These are phyloP conservation scores for Esperia sulphurella DNA, from an alignment of 2,888 invertebrate genomes.

Conservation along the genomic window DNA sequence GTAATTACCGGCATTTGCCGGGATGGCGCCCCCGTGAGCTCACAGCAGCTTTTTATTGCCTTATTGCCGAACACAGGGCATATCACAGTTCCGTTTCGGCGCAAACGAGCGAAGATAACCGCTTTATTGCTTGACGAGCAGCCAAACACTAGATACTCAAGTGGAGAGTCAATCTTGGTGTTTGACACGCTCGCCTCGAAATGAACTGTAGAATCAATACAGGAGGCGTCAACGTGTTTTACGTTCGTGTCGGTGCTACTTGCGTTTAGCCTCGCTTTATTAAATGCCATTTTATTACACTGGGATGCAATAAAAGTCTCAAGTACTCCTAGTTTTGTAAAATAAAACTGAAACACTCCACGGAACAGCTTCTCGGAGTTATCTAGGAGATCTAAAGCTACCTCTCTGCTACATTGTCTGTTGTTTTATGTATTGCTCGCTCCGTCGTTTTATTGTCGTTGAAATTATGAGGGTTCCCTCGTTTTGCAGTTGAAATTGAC, in stretches of 20 bases:
- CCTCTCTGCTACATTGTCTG: conserved; percentile 46
- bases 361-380: conserved; percentile 39
- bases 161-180: conserved; percentile 41
- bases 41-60: conserved; percentile 44
- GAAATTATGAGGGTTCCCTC: conserved; percentile 41
- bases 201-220: conserved; percentile 28
- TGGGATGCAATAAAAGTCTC: conserved; percentile 46
- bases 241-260: conserved; percentile 6
- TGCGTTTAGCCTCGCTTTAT: conserved; percentile 40
- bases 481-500: conserved; percentile 41
- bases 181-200: conserved; percentile 28
- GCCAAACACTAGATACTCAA: conserved; percentile 32
- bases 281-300: conserved; percentile 52
- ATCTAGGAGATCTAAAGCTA: conserved; percentile 48
- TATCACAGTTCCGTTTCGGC: conserved; percentile 57
- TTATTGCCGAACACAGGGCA: conserved; percentile 45
- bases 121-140: conserved; percentile 65
- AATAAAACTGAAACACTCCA: conserved; percentile 55
- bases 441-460: conserved; percentile 49
- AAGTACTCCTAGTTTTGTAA: conserved; percentile 50
- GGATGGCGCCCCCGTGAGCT: conserved; percentile 26
- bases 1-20: conserved; percentile 12
- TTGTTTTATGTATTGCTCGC: conserved; percentile 53
- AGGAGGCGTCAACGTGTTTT: conserved; percentile 3
- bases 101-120: conserved; percentile 66